phyloP scores from a whole-genome alignment of 2,888 invertebrate species.

The Phragmatobia fuliginosa region DNA sequence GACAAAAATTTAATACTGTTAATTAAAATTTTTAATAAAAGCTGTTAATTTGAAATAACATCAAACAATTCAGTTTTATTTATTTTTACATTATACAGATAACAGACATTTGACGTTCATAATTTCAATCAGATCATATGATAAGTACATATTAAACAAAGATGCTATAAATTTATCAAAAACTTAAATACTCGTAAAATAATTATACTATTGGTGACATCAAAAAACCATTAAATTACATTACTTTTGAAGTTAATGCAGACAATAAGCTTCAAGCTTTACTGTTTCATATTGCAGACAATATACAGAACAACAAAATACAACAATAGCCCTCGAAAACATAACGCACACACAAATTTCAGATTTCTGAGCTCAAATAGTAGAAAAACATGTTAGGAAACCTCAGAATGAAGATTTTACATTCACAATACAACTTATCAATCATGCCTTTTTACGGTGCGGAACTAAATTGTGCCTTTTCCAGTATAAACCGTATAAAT shows the following conservation, averaged over 20 bases:
- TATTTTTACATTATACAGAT: too few species aligned
- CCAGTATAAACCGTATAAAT: slow-evolving; percentile 78
- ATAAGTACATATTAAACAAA: too few species aligned
- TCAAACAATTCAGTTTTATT: too few species aligned
- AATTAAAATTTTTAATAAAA: too few species aligned
- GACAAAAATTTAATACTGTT: too few species aligned
- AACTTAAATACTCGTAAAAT: too few species aligned
- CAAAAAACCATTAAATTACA: too few species aligned
- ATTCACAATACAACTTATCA: slow-evolving; percentile 61
- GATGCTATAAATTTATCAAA: background rate
- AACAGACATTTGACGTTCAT: too few species aligned
- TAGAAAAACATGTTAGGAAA: background rate
- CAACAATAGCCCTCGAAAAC: background rate
- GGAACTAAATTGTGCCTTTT: slow-evolving; percentile 70
- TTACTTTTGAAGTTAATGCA: background rate
- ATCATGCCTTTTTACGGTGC: slow-evolving; percentile 72
- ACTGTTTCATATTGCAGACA: background rate
- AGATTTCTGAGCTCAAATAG: background rate
- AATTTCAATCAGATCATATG: background rate
- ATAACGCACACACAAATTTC: slow-evolving; percentile 3
- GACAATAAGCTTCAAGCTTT: background rate
- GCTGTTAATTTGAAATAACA: too few species aligned
- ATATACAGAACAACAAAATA: background rate
- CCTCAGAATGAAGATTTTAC: slow-evolving; percentile 18
- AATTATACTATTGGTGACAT: too few species aligned